Conservation (phyloP, 2,888 invertebrate species). For the Drosophila histrio region DNA sequence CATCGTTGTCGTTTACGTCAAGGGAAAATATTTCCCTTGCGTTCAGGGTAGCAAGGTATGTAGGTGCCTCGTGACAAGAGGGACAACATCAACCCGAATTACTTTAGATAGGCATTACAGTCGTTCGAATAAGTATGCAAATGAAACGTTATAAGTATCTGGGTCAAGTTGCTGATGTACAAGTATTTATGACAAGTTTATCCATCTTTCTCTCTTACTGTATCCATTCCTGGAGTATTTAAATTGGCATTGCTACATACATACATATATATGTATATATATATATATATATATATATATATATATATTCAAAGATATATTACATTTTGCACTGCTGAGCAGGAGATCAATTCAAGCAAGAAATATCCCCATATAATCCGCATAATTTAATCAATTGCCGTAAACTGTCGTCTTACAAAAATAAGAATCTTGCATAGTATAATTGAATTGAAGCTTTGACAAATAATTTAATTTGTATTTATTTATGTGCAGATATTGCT, state of each 20-base stretch:
- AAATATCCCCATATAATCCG: conserved; percentile 38
- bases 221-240: conserved; percentile 13
- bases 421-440: conserved; percentile 31
- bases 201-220: background rate
- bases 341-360: conserved; percentile 24
- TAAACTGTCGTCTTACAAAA: conserved; percentile 39
- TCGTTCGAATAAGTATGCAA: conserved; percentile 59
- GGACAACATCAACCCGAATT: conserved; percentile 23
- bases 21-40: conserved; percentile 57
- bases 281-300: no score
- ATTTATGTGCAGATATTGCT: background rate
- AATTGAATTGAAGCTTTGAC: conserved; percentile 47
- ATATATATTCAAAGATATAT: background rate
- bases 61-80: conserved; percentile 1
- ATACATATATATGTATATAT: no score
- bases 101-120: conserved; percentile 39
- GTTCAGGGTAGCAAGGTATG: conserved; percentile 4
- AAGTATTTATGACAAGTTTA: conserved; percentile 1
- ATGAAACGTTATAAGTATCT: conserved; percentile 54
- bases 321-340: conserved; percentile 1
- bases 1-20: conserved; percentile 64
- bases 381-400: conserved; percentile 54
- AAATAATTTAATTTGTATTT: conserved; percentile 5
- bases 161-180: conserved; percentile 48
- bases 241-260: conserved; percentile 13